Percentiles rank a stretch among this genome's conserved stretches.
Evolutionary conservation across 2,113 vertebrate genomes (phyloP).

Genomic region (Calyptomena viridis): DNA sequence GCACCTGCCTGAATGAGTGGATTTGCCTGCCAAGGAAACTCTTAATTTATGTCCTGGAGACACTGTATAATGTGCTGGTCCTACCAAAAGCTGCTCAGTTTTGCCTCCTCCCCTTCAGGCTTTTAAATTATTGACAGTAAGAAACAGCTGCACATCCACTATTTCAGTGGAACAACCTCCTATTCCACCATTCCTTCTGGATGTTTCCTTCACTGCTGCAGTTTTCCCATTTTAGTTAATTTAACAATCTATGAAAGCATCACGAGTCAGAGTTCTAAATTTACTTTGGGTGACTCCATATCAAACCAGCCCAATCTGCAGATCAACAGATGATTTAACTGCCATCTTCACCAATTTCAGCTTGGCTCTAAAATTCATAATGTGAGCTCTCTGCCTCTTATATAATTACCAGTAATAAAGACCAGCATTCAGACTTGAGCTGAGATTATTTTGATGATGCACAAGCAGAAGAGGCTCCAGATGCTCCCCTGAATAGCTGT

Average conservation of each 20-base stretch:
- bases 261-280: neutral
- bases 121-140: constrained; percentile 15
- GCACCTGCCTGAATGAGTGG: neutral
- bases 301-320: neutral
- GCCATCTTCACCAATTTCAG: neutral
- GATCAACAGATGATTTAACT: constrained; percentile 20
- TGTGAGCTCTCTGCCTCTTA: constrained; percentile 24
- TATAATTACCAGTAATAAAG: constrained; percentile 38
- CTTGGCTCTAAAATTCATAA: neutral
- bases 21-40: neutral
- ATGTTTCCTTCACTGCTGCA: neutral
- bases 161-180: neutral
- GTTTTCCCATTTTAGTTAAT: neutral
- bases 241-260: neutral
- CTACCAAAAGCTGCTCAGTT: neutral
- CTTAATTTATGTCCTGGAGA: neutral
- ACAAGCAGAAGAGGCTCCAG: constrained; percentile 49
- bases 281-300: neutral
- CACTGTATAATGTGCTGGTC: neutral
- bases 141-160: neutral
- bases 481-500: constrained; percentile 39
- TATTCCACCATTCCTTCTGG: neutral
- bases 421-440: constrained; percentile 20
- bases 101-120: neutral
- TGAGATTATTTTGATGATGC: constrained; percentile 43